These are phyloP conservation scores for Alectoris magna DNA, from an alignment of 2,797 vertebrate genomes.

Conservation along the genomic window DNA sequence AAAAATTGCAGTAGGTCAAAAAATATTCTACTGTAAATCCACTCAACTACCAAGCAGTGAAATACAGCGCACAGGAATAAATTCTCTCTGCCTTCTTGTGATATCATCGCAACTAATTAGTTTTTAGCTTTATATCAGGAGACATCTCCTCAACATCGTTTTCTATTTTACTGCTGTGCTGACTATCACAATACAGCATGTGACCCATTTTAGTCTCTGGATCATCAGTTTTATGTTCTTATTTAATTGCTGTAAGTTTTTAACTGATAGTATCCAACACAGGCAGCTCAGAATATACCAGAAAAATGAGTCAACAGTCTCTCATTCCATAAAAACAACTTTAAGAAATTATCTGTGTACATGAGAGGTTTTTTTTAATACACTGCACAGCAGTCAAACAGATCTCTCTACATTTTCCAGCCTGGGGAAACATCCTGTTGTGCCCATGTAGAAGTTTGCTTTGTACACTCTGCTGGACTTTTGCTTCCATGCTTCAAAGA, in stretches of 20 bases:
- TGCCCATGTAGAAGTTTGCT: not conserved
- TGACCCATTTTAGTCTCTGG: constrained; percentile 17
- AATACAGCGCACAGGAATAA: not conserved
- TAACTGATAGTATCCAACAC: not conserved
- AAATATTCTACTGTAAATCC: not conserved
- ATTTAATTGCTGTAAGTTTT: constrained; percentile 21
- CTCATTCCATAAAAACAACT: not conserved
- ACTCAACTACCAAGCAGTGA: not conserved
- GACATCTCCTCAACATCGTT: not conserved
- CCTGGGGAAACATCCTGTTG: not conserved
- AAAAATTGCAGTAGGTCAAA: not conserved
- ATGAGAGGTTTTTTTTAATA: not conserved
- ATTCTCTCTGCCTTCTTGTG: not conserved
- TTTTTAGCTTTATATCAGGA: not conserved
- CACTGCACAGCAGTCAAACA: not conserved
- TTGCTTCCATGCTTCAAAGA: not conserved
- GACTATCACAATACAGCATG: constrained; percentile 3
- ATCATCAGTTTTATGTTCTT: constrained; percentile 38
- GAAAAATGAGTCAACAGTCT: not conserved
- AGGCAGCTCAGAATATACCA: not conserved
- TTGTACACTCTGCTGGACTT: not conserved
- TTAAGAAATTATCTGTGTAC: not conserved
- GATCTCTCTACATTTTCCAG: not conserved
- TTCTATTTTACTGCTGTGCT: not conserved
- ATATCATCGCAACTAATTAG: not conserved